Evolutionary conservation across 2,797 vertebrate genomes (phyloP), one percentile per base, ranked within the genome.

Genomic region (Sebastolobus altivelis): DNA sequence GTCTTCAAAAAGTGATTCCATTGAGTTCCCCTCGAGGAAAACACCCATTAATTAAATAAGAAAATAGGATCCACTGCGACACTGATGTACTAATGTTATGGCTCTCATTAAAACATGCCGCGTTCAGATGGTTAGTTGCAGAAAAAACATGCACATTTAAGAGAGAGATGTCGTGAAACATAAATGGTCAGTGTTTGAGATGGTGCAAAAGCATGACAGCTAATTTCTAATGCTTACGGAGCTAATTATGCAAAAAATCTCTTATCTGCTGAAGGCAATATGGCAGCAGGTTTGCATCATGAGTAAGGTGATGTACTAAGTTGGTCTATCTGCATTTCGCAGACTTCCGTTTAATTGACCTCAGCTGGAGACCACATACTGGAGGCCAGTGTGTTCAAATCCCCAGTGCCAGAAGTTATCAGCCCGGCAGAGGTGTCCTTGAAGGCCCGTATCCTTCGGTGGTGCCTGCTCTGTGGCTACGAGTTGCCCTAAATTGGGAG

Each of bases 11-110:
- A 89, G 72, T 77, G 75, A 87, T 83, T 87, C 58, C 63, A 62
- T 78, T 80, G 67, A 72, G 66, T 61, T 86, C 66, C 89, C 77
- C 82, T 68, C 67, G 88, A 86, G 78, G 62, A 89, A 86, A 89
- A 80, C 71, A 61, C 31, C 59, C 75, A 85, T 92, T 85, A 91
- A 93, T 93, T 93, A 88, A 90, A 88, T 79, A 87, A 75, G 88
- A 86, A 91, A 92, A 92, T 65, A 83, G 71, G 58, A 79, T 77
- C 77, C 65, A 62, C 77, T 75, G 72, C 75, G 77, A 75, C 77
- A 75, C 81, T 89, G 80, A 87, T 89, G 88, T 80, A 88, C 90
- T 81, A 87, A 90, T 92, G 82, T 80, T 77, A 80, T 84, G 73
- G 71, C 43, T 79, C 65, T 88, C 81, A 85, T 92, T 88, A 84